Conservation (phyloP, 2,888 invertebrate species). For the Tolmerus cingulatus region DNA sequence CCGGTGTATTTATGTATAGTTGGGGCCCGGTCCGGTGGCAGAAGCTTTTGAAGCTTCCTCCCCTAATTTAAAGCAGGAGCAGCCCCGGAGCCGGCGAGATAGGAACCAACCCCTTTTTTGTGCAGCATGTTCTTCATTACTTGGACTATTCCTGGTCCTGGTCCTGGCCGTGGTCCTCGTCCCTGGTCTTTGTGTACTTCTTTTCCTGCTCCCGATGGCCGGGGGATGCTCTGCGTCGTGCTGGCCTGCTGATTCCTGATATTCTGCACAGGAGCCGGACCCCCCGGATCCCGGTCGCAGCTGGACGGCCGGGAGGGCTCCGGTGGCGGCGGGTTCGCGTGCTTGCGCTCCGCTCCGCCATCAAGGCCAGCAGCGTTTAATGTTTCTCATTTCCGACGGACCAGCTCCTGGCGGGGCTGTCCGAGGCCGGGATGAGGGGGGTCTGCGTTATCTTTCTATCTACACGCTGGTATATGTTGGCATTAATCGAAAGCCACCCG, state of each 20-base stretch:
- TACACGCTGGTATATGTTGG: constrained; percentile 30
- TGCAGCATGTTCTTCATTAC: constrained; percentile 37
- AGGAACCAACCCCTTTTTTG: constrained; percentile 40
- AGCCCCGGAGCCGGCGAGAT: neutral
- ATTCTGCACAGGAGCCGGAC: neutral
- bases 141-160: constrained; percentile 16
- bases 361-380: constrained; percentile 34
- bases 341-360: constrained; percentile 2
- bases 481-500: constrained; percentile 8
- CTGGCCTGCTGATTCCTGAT: constrained; percentile 36
- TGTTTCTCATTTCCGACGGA: constrained; percentile 37
- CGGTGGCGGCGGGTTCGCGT: constrained; percentile 16
- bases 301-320: neutral
- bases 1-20: constrained; percentile 32
- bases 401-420: constrained; percentile 20
- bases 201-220: constrained; percentile 12
- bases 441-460: constrained; percentile 31
- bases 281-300: neutral
- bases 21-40: neutral
- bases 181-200: constrained; percentile 21
- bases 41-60: constrained; percentile 38
- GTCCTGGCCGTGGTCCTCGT: neutral
- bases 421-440: neutral
- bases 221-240: neutral
- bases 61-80: constrained; percentile 39